These are phyloP conservation scores for Maniola hyperantus DNA, from an alignment of 2,888 invertebrate genomes.

Conservation along the genomic window DNA sequence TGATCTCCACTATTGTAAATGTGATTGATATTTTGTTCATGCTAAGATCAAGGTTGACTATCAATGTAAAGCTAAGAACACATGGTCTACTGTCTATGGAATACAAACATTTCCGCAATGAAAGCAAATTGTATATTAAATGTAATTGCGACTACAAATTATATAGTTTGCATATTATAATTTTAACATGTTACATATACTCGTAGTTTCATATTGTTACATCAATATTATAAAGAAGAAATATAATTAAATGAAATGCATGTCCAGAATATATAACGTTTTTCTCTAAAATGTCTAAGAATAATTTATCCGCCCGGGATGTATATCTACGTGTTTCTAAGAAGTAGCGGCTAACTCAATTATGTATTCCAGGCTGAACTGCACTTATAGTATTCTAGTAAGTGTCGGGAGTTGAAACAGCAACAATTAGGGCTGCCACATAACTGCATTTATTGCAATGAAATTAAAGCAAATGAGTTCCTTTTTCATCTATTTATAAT, in stretches of 20 bases:
- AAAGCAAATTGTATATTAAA: background rate
- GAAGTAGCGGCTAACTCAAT: slow-evolving; percentile 40
- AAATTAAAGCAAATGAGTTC: background rate
- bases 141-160: background rate
- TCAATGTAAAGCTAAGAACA: slow-evolving; percentile 10
- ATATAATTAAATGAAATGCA: background rate
- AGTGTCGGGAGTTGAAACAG: slow-evolving; percentile 37
- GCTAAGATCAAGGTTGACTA: slow-evolving; percentile 47
- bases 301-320: slow-evolving; percentile 20
- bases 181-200: too few species aligned
- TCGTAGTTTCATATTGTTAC: too few species aligned
- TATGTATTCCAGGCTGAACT: slow-evolving; percentile 39
- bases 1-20: slow-evolving; percentile 50
- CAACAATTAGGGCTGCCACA: slow-evolving; percentile 29
- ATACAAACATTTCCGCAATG: slow-evolving; percentile 2
- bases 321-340: slow-evolving; percentile 33
- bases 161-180: background rate
- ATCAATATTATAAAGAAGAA: background rate
- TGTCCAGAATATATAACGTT: background rate
- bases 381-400: slow-evolving; percentile 39
- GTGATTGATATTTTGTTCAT: slow-evolving; percentile 46
- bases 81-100: background rate
- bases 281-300: slow-evolving; percentile 10
- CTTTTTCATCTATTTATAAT: background rate
- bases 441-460: background rate